Evolutionary conservation across 2,888 invertebrate species (phyloP), one percentile per base, ranked within the genome.

Genomic region (Melangyna quadrimaculata): DNA sequence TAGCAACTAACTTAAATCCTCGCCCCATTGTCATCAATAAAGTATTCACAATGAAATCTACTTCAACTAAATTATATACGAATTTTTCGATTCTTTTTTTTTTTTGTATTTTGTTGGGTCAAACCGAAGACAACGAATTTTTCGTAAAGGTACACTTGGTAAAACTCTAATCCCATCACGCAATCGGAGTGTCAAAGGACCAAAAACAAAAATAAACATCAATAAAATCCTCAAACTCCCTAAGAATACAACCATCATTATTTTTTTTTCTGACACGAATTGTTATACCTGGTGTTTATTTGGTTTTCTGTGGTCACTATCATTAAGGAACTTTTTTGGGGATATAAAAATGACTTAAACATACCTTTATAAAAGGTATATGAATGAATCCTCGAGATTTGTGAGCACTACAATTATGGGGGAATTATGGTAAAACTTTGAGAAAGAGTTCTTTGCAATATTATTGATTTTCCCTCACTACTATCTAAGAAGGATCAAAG

Each of bases 101-200:
- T n/a, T 59, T 17, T 55, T 55, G 32, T 32, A n/a, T n/a, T n/a
- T n/a, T n/a, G 10, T 6, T 57, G 19, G 19, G 55, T 53, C 69
- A 78, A 78, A 78, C 70, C 6, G 63, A 83, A 73, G 32, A 48
- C 45, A 65, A 79, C 65, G 75, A 78, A 75, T 71, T 75, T 67
- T n/a, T 70, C 51, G 78, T 57, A 57, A 53, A 24, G 3, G n/a
- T 29, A 32, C 1, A 35, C 74, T 83, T 78, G 48, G 67, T 51
- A 53, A 53, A 86, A 86, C 80, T 86, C 67, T 86, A 70, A 86
- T 86, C 80, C 77, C 79, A 80, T 86, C 84, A 86, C 84, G 84
- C 77, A 86, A 80, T 77, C 43, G 55, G 19, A 40, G 69, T 65
- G 75, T 71, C 80, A 80, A 77, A 63, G 78, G 22, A 61, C 80